Base-by-base conservation (phyloP, 2,113 vertebrate species). In the Lamprotornis superbus region DNA sequence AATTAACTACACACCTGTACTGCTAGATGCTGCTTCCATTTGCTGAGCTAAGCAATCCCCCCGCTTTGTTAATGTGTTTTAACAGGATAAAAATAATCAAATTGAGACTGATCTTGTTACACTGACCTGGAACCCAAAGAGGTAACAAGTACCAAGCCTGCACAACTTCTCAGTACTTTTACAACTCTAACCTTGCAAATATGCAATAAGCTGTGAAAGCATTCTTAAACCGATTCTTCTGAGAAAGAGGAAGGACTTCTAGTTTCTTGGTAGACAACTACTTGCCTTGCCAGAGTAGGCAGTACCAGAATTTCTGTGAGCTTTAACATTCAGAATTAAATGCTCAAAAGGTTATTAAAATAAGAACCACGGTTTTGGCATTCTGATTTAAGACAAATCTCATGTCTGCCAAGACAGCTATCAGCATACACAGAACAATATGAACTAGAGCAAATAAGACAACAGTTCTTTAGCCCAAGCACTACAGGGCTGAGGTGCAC, bases 141-240 rank as follows among this genome's bases (percentile, higher is more conserved):
- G 8, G 4, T 67, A 61, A 30, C 25, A 70, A 35, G 30, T 15
- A 46, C 0, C 0, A 10, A 75, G 56, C n/a, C 35, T 12, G 6
- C 31, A 71, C 22, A 82, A 50, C n/a, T 81, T 47, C 47, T 67
- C 57, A 46, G 39, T 50, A 68, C 22, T 64, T 59, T 6, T 31
- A 47, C 46, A 80, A 31, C 53, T 70, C 37, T 65, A 44, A 80
- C 9, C 35, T 63, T 70, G 60, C 50, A 61, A 83, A 81, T 13
- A 59, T 0, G 0, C n/a, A 33, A 0, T 30, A 63, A 75, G 25
- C 20, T 82, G 56, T 11, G 23, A 57, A 0, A 46, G 18, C 23
- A 12, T 35, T 69, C 77, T 40, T 46, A 92, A 87, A 63, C 11
- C 18, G 14, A 4, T 14, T 15, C 20, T 78, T 53, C 33, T 33